A percentile compares a stretch with the other conserved stretches of the same genome.
These are phyloP conservation scores for Eudorcas thomsonii DNA, from an alignment of 2,113 vertebrate genomes.

Conservation along the genomic window DNA sequence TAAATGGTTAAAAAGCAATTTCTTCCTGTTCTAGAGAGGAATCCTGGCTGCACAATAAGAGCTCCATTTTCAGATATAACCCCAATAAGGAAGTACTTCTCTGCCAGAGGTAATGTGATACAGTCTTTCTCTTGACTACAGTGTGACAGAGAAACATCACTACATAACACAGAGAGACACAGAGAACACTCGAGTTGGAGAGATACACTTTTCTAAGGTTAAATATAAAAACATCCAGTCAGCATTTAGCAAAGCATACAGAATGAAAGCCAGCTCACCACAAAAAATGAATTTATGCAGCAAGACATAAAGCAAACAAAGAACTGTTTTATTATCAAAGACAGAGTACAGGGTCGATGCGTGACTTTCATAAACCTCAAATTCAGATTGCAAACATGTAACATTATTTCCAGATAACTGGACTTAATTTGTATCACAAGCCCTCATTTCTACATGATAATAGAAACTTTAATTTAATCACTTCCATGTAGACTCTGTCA, in stretches of 20 bases:
- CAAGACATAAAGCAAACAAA: neutral
- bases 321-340: neutral
- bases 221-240: slow-evolving; percentile 14
- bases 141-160: slow-evolving; percentile 34
- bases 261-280: neutral
- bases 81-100: slow-evolving; percentile 7
- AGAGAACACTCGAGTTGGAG: neutral
- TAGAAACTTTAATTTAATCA: neutral
- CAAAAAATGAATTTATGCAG: neutral
- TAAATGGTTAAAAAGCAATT: neutral
- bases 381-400: neutral
- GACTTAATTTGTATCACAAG: slow-evolving; percentile 3
- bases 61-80: slow-evolving; percentile 38
- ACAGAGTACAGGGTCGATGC: neutral
- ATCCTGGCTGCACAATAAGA: neutral
- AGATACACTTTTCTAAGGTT: slow-evolving; percentile 33
- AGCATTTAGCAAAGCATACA: neutral
- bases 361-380: neutral
- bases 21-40: neutral
- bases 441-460: neutral
- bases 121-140: neutral
- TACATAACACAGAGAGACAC: neutral
- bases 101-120: slow-evolving; percentile 49
- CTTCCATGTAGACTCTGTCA: neutral
- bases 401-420: neutral